Evolutionary conservation across 2,888 invertebrate genomes (phyloP).

Genomic region (Nomada flava): DNA sequence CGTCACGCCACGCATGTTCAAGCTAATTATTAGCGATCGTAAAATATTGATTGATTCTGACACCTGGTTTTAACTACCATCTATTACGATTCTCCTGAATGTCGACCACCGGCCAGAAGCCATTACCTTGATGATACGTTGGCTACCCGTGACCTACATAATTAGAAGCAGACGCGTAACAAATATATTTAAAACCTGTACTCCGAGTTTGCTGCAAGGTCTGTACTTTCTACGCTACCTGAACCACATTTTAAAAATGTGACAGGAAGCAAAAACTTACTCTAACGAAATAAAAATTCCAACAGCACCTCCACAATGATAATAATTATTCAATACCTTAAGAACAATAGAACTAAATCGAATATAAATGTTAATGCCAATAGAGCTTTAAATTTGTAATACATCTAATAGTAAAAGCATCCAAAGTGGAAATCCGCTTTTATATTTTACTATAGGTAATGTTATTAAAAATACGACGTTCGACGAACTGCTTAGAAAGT

Average conservation of each 20-base stretch:
- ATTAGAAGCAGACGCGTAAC: conserved; percentile 45
- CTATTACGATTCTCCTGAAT: conserved; percentile 58
- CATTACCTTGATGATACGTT: conserved; percentile 40
- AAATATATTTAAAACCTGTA: conserved; percentile 35
- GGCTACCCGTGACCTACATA: conserved; percentile 18
- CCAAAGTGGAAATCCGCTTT: too few relatives aligned
- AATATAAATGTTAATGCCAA: too few relatives aligned
- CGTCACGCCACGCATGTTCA: conserved; percentile 60
- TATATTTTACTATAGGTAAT: too few relatives aligned
- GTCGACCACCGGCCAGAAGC: conserved; percentile 51
- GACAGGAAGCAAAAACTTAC: neutral
- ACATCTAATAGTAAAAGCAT: too few relatives aligned
- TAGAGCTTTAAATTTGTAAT: too few relatives aligned
- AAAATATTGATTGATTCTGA: conserved; percentile 77
- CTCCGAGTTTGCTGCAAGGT: neutral
- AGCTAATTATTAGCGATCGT: conserved; percentile 75
- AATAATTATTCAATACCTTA: too few relatives aligned
- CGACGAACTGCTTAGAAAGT: too few relatives aligned
- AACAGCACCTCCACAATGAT: too few relatives aligned
- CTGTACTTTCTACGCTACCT: neutral
- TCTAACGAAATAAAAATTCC: neutral
- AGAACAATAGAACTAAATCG: too few relatives aligned
- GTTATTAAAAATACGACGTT: too few relatives aligned
- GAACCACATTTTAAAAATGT: conserved; percentile 5
- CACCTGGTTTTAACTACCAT: conserved; percentile 72